Conservation (phyloP, 2,113 vertebrate genomes). For the Xiphophorus hellerii region DNA sequence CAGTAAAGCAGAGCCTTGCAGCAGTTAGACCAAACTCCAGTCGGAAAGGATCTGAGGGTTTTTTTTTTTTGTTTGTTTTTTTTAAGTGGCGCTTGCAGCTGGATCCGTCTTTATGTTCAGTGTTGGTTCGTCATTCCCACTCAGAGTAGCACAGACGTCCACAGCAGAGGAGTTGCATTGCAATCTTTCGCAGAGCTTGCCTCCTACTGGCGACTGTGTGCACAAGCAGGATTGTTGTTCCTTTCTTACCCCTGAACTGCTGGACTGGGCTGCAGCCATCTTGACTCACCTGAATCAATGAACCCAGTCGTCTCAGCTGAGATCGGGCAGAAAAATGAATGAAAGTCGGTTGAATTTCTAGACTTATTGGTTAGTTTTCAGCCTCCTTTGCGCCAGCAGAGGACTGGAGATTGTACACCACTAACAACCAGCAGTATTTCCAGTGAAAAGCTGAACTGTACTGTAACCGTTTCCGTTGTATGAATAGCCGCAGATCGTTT, state of each 20-base stretch:
- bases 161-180: conserved; percentile 14
- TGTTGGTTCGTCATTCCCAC: conserved; percentile 6
- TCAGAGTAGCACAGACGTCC: conserved; percentile 36
- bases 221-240: background rate
- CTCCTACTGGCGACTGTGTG: conserved; percentile 44
- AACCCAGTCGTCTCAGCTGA: conserved; percentile 30
- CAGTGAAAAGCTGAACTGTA: background rate
- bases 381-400: background rate
- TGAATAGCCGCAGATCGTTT: conserved; percentile 20
- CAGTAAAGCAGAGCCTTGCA: conserved; percentile 16
- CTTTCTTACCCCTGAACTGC: background rate
- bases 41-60: background rate
- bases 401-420: conserved; percentile 16
- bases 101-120: conserved; percentile 5
- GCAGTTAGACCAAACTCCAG: conserved; percentile 13
- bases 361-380: conserved; percentile 2
- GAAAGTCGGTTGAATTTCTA: conserved; percentile 6
- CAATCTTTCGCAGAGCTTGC: conserved; percentile 6
- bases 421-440: conserved; percentile 46
- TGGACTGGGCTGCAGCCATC: conserved; percentile 36
- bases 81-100: conserved; percentile 20
- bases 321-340: conserved; percentile 18
- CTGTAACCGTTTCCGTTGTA: conserved; percentile 29
- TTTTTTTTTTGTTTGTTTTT: background rate
- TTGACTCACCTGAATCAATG: conserved; percentile 43